Evolutionary conservation across 2,888 invertebrate species (phyloP).

Genomic region (Artemia sinica): DNA sequence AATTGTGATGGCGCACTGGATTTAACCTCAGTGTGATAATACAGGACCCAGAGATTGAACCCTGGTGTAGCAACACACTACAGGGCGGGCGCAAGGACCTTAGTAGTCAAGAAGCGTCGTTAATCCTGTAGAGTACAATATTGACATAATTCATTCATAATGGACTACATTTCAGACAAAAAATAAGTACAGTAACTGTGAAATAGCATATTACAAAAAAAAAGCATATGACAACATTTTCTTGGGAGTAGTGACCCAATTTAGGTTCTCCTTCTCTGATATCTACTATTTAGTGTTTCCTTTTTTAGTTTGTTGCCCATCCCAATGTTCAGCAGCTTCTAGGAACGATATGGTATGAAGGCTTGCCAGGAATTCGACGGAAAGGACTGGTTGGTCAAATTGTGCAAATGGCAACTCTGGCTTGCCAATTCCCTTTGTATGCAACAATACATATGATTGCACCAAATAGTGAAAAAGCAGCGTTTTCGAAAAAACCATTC

Average conservation of each 20-base stretch:
- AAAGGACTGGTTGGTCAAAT: slow-evolving; percentile 35
- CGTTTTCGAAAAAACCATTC: slow-evolving; percentile 36
- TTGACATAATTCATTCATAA: too few species aligned
- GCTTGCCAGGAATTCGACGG: slow-evolving; percentile 39
- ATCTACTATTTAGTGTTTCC: neutral
- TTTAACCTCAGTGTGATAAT: too few species aligned
- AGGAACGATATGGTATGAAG: slow-evolving; percentile 37
- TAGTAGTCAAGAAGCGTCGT: too few species aligned
- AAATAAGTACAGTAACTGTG: neutral
- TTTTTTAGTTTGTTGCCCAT: slow-evolving; percentile 39
- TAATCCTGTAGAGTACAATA: too few species aligned
- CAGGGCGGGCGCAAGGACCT: too few species aligned
- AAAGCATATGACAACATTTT: neutral
- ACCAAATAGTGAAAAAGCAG: slow-evolving; percentile 33
- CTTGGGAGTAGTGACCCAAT: neutral
- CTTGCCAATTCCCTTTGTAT: slow-evolving; percentile 20
- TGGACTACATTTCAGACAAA: too few species aligned
- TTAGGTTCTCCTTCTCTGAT: neutral
- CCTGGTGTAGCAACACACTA: too few species aligned
- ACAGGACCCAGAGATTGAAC: too few species aligned
- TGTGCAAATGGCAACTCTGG: slow-evolving; percentile 17
- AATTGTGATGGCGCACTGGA: too few species aligned
- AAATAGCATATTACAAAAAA: too few species aligned
- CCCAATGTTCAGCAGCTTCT: slow-evolving; percentile 38
- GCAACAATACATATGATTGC: slow-evolving; percentile 31